phyloP scores from a whole-genome alignment of 2,797 vertebrate species.

The Myripristis jacobus region DNA sequence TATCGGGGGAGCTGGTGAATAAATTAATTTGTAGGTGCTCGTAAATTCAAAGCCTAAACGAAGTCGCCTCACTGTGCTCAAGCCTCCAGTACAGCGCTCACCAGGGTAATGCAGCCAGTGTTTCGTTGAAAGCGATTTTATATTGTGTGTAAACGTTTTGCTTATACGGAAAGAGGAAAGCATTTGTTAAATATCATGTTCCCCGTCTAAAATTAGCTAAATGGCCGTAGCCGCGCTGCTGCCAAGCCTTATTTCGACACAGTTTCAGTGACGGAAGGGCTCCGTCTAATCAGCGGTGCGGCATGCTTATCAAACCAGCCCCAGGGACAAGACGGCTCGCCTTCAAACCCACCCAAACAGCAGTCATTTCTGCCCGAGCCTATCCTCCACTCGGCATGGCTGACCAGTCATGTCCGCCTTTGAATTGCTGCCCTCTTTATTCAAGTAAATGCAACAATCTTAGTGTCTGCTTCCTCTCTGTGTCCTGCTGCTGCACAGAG shows the following conservation, averaged over 20 bases:
- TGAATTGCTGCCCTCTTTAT: neutral
- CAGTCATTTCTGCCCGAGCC: constrained; percentile 11
- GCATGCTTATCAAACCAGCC: constrained; percentile 15
- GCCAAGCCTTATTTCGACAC: constrained; percentile 38
- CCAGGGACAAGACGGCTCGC: constrained; percentile 16
- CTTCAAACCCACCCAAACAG: constrained; percentile 17
- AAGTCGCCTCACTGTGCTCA: neutral
- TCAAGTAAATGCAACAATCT: constrained; percentile 26
- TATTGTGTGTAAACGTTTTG: neutral
- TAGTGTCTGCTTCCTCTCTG: constrained; percentile 20
- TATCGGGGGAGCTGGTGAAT: neutral
- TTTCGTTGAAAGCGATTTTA: neutral
- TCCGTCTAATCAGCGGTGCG: constrained; percentile 8
- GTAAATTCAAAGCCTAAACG: neutral
- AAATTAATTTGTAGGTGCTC: constrained; percentile 4
- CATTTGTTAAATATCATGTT: too few relatives aligned
- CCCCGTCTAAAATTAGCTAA: constrained; percentile 20
- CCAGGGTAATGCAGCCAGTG: neutral
- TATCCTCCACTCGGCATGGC: constrained; percentile 1
- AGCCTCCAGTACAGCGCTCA: neutral
- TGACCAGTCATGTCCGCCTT: neutral
- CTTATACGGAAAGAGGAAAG: neutral
- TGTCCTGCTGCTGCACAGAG: constrained; percentile 37
- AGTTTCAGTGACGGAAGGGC: constrained; percentile 27
- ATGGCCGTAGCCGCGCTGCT: constrained; percentile 38